A percentile compares a stretch with the other conserved stretches of the same genome.
Evolutionary conservation across 1,140 invertebrate genomes (phyloP).

Genomic region (Macrotrachela quadricornifera): DNA sequence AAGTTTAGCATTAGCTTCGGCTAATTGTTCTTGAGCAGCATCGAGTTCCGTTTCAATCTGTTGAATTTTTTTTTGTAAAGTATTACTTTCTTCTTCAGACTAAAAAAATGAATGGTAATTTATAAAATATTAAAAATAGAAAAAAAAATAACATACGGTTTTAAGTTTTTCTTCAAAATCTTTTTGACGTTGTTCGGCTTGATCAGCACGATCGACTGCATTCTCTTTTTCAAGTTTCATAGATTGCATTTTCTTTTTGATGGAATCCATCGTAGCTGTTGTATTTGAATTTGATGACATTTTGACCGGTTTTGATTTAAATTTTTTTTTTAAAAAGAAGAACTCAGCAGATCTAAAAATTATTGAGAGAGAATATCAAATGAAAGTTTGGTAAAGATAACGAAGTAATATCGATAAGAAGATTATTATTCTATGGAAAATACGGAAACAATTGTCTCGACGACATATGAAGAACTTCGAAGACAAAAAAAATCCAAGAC

Average conservation of each 20-base stretch:
- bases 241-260: slow-evolving; percentile 99
- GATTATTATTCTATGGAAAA: too few species aligned
- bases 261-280: slow-evolving; percentile 66
- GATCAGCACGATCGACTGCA: slow-evolving; percentile 75
- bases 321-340: too few species aligned
- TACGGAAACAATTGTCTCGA: too few species aligned
- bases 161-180: slow-evolving; percentile 76
- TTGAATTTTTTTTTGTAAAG: slow-evolving; percentile 96
- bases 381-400: too few species aligned
- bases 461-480: too few species aligned
- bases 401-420: too few species aligned
- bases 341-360: too few species aligned
- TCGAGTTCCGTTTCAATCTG: slow-evolving; percentile 95
- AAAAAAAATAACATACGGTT: slow-evolving; percentile 40
- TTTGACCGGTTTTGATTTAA: too few species aligned
- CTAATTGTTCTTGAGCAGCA: slow-evolving; percentile 77
- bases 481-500: too few species aligned
- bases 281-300: not conserved
- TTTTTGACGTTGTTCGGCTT: slow-evolving; percentile 74
- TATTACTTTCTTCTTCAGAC: slow-evolving; percentile 85
- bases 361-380: too few species aligned
- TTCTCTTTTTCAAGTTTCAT: slow-evolving; percentile 99
- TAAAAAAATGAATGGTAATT: slow-evolving; percentile 21
- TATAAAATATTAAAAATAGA: not conserved
- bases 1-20: slow-evolving; percentile 75